A percentile compares a stretch with the other conserved stretches of the same genome.
phyloP scores from a whole-genome alignment of 2,113 vertebrate genomes.

The Ictalurus furcatus region DNA sequence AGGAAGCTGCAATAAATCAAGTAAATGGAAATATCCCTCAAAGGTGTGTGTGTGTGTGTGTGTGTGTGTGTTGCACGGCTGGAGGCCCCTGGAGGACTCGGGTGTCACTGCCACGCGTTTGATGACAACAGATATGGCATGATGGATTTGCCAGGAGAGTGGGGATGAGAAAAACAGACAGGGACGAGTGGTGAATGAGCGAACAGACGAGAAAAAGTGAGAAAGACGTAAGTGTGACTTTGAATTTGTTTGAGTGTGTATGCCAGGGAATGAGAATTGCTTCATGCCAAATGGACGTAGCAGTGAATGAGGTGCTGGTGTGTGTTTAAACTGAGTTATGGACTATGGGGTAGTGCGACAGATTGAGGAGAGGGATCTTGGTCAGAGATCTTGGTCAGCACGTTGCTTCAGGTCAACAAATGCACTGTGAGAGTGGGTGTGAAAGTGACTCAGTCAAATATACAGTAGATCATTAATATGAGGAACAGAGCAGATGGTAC shows the following conservation, averaged over 20 bases:
- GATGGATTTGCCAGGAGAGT: constrained; percentile 47
- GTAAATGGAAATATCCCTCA: neutral
- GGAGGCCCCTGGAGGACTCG: constrained; percentile 59
- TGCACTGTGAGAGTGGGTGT: constrained; percentile 35
- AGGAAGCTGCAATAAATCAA: too few species aligned
- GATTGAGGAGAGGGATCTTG: neutral
- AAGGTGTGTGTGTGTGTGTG: neutral
- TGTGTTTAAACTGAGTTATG: constrained; percentile 14
- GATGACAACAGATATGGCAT: constrained; percentile 65
- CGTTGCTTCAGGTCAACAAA: constrained; percentile 34
- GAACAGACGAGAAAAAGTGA: constrained; percentile 25
- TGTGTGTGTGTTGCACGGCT: neutral
- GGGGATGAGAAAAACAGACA: constrained; percentile 41
- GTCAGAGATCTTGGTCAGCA: constrained; percentile 23
- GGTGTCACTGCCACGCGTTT: constrained; percentile 66
- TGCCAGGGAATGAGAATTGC: neutral
- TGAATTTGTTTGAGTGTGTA: constrained; percentile 6
- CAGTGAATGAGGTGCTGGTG: neutral
- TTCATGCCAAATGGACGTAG: constrained; percentile 22
- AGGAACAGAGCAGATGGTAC: constrained; percentile 19
- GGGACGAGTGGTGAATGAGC: neutral
- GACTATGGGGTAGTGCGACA: neutral
- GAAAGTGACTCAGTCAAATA: constrained; percentile 25
- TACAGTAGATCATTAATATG: constrained; percentile 2
- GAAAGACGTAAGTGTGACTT: constrained; percentile 31